Evolutionary conservation across 2,888 invertebrate genomes (phyloP), one percentile per base, ranked within the genome.

Genomic region (Tolmerus cingulatus): DNA sequence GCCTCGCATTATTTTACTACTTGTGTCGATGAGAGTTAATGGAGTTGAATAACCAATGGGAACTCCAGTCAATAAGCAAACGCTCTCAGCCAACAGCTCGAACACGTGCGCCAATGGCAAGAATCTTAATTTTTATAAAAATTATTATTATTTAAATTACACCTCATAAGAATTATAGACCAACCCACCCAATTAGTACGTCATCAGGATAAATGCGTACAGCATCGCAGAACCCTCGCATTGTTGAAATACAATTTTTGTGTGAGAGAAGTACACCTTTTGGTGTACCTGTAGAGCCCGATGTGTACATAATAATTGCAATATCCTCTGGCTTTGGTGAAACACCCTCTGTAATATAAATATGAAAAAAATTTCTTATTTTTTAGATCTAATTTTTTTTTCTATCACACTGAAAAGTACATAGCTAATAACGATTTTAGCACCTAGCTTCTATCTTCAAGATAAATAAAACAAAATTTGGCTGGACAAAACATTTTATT

Each of bases 291-390:
- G 99, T 99, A 0, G 98, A 98, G 7, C 99, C 99, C 90, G 98
- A 98, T 2, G 99, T 99, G 94, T 99, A 99, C 99, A 99, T 99
- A 74, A 99, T 96, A 90, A 99, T 97, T 81, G 99, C 99, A 5
- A 96, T 95, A 92, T 99, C 99, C 16, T 95, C 93, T 7, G 95
- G 93, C 7, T 93, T 92, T 1, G 98, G 97, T 7, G 95, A 94
- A 5, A 93, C 93, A 27, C 93, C 91, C 90, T 94, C 96, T 95
- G 92, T 0, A 91, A 91, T 88, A 89, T 19, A 88, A 89, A 87
- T n/a, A n/a, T n/a, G n/a, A n/a, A n/a, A n/a, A n/a, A n/a, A n/a
- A n/a, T n/a, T n/a, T n/a, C 12, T 40, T 40, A 12, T 2, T 40
- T 40, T 40, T 12, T 4, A 34, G 7, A 34, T 34, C 34, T 34